A percentile compares a stretch with the other conserved stretches of the same genome.
phyloP scores from a whole-genome alignment of 1,140 invertebrate genomes.

The Pseudomyrmex sp. region DNA sequence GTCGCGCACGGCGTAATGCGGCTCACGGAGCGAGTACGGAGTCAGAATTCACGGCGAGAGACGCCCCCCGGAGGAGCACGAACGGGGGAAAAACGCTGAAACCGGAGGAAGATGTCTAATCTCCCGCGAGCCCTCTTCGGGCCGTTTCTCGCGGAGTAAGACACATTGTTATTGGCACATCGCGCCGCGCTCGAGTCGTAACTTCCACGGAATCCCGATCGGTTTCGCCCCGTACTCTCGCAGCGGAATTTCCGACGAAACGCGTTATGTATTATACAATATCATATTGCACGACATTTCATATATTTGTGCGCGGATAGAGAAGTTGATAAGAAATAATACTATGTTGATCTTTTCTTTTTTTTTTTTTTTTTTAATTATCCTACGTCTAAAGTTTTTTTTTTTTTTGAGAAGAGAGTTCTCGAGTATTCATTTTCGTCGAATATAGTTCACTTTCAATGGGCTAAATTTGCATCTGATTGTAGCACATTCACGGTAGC shows the following conservation, averaged over 20 bases:
- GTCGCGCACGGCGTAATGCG: slow-evolving; percentile 21
- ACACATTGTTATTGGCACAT: slow-evolving; percentile 43
- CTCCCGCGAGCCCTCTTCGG: slow-evolving; percentile 13
- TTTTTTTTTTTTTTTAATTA: no score
- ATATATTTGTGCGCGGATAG: no score
- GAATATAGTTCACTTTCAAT: not conserved
- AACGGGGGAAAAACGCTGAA: slow-evolving; percentile 26
- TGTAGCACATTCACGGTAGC: not conserved
- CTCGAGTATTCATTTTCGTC: not conserved
- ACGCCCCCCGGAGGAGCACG: not conserved
- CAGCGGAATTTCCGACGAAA: not conserved
- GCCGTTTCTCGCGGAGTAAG: not conserved
- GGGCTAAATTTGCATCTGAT: not conserved
- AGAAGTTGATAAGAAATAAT: no score
- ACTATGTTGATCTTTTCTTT: no score
- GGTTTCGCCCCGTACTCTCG: not conserved
- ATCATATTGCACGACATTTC: no score
- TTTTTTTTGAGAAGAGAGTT: not conserved
- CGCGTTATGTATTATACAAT: not conserved
- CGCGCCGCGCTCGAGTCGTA: slow-evolving; percentile 13
- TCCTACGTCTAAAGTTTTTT: no score
- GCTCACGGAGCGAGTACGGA: slow-evolving; percentile 31
- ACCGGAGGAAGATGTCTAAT: slow-evolving; percentile 45
- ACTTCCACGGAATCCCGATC: not conserved
- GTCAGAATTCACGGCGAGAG: slow-evolving; percentile 40